Conservation (phyloP, 2,797 vertebrate species). For the Schizopygopsis malacanthus region DNA sequence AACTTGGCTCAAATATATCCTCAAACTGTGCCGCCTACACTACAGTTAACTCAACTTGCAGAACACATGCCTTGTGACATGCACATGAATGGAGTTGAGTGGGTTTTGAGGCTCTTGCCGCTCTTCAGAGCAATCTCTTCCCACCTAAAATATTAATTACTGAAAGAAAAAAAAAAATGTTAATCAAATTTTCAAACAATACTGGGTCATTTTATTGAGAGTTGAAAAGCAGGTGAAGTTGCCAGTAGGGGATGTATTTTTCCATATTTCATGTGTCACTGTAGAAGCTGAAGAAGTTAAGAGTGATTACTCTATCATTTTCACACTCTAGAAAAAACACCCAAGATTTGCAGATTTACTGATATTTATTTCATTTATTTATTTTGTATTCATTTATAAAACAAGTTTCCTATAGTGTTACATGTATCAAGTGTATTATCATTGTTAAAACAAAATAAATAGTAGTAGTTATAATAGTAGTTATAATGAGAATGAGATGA, state of each 20-base stretch:
- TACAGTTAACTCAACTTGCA: not conserved
- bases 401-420: not conserved
- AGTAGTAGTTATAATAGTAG: too few species aligned
- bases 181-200: not conserved
- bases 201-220: not conserved
- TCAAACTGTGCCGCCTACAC: slow-evolving; percentile 2
- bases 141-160: slow-evolving; percentile 3
- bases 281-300: not conserved
- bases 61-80: not conserved
- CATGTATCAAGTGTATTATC: not conserved
- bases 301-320: not conserved
- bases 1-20: slow-evolving; percentile 19
- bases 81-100: not conserved
- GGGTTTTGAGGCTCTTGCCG: not conserved
- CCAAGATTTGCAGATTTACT: not conserved
- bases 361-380: not conserved
- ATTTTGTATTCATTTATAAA: too few species aligned
- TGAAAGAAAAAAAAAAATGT: not conserved
- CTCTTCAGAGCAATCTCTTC: not conserved
- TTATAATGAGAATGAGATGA: too few species aligned
- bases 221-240: not conserved
- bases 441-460: too few species aligned
- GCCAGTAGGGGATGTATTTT: not conserved
- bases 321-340: not conserved
- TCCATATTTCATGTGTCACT: not conserved